Conservation (phyloP, 1,140 invertebrate genomes). For the Cylas formicarius region DNA sequence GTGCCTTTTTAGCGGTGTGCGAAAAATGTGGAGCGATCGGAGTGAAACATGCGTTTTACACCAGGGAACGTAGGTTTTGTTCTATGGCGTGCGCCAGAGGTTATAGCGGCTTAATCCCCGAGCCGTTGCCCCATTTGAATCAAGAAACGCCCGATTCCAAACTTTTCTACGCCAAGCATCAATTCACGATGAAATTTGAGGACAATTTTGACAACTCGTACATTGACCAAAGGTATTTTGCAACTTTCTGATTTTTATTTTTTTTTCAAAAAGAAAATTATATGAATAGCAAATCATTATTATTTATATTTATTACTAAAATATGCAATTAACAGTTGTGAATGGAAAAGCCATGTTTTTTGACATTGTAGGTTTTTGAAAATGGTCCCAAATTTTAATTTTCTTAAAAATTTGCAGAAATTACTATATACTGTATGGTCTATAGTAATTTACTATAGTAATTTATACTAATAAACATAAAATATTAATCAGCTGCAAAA, state of each 20-base stretch:
- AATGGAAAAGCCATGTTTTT: too few species aligned
- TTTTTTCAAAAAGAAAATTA: too few species aligned
- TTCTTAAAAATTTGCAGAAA: too few species aligned
- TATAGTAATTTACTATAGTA: too few species aligned
- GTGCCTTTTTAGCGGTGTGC: conserved; percentile 63
- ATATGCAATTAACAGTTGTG: too few species aligned
- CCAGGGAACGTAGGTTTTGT: conserved; percentile 73
- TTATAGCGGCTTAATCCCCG: conserved; percentile 39
- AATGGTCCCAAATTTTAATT: too few species aligned
- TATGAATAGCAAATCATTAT: too few species aligned
- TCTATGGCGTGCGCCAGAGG: conserved; percentile 66
- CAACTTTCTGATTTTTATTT: not conserved
- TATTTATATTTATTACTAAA: too few species aligned
- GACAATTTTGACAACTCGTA: conserved; percentile 40
- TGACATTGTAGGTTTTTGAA: too few species aligned
- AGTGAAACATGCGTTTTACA: conserved; percentile 85
- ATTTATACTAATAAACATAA: too few species aligned
- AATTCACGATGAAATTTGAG: conserved; percentile 37
- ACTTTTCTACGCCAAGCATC: conserved; percentile 37
- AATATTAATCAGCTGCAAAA: too few species aligned
- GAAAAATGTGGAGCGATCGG: conserved; percentile 84
- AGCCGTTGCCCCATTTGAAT: conserved; percentile 30
- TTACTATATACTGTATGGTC: too few species aligned
- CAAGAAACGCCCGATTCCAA: conserved; percentile 41
- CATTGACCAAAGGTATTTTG: conserved; percentile 35